These are phyloP conservation scores for Manduca sexta DNA, from an alignment of 1,140 invertebrate genomes.

Conservation along the genomic window DNA sequence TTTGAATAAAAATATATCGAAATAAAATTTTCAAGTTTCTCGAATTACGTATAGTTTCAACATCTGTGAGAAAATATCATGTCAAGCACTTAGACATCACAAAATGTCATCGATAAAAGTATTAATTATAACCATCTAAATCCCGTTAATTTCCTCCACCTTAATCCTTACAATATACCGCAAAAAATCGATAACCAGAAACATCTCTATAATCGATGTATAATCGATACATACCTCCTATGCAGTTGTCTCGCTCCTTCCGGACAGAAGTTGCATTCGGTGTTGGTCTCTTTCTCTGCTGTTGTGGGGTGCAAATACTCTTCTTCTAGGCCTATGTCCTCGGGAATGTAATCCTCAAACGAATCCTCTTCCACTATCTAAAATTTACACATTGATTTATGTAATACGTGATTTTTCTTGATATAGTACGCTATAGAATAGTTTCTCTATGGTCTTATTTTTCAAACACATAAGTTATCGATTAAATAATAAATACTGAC, in stretches of 20 bases:
- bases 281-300: slow-evolving; percentile 95
- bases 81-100: too few species aligned
- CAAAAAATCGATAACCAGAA: too few species aligned
- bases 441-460: too few species aligned
- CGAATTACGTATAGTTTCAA: too few species aligned
- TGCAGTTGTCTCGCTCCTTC: slow-evolving; percentile 77
- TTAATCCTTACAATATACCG: background rate
- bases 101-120: too few species aligned
- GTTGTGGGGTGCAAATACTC: slow-evolving; percentile 66
- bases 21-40: too few species aligned
- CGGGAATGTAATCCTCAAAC: slow-evolving; percentile 71
- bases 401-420: background rate
- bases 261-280: slow-evolving; percentile 91
- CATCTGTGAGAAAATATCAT: too few species aligned
- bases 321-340: slow-evolving; percentile 55
- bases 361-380: slow-evolving; percentile 73
- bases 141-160: background rate
- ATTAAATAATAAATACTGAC: too few species aligned
- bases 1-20: too few species aligned
- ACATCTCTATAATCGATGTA: background rate
- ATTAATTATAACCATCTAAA: too few species aligned
- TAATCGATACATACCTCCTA: slow-evolving; percentile 40
- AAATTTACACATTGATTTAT: background rate
- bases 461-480: too few species aligned
- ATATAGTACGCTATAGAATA: too few species aligned